Evolutionary conservation across 2,888 invertebrate genomes (phyloP).

Genomic region (Syrista parreyssii): DNA sequence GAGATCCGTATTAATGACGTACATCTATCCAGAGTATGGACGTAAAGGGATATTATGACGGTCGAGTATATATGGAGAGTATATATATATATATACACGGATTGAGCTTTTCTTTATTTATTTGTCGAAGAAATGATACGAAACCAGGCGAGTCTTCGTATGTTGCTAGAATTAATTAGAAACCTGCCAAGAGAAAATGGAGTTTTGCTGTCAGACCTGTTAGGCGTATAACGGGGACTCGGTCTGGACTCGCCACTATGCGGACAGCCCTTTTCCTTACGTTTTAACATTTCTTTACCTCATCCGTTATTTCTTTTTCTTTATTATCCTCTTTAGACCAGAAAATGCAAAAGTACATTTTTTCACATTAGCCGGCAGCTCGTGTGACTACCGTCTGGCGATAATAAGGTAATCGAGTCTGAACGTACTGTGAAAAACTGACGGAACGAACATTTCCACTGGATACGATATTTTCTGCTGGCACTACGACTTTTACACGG

Average conservation of each 20-base stretch:
- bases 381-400: background rate
- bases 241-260: background rate
- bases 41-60: background rate
- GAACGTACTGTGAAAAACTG: background rate
- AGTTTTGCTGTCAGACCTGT: background rate
- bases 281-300: background rate
- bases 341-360: background rate
- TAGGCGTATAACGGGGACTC: background rate
- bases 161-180: background rate
- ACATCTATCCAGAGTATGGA: background rate
- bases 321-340: background rate
- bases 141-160: background rate
- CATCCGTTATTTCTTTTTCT: background rate
- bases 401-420: background rate
- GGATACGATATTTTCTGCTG: background rate
- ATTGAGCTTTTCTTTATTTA: background rate
- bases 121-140: background rate
- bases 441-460: background rate
- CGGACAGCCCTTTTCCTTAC: background rate
- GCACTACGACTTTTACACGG: background rate
- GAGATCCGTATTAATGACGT: background rate
- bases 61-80: background rate
- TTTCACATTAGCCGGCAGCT: background rate
- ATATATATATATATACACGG: background rate
- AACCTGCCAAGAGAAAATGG: background rate